These are phyloP conservation scores for Catharus bicknelli DNA, from an alignment of 2,113 vertebrate genomes.

Conservation along the genomic window DNA sequence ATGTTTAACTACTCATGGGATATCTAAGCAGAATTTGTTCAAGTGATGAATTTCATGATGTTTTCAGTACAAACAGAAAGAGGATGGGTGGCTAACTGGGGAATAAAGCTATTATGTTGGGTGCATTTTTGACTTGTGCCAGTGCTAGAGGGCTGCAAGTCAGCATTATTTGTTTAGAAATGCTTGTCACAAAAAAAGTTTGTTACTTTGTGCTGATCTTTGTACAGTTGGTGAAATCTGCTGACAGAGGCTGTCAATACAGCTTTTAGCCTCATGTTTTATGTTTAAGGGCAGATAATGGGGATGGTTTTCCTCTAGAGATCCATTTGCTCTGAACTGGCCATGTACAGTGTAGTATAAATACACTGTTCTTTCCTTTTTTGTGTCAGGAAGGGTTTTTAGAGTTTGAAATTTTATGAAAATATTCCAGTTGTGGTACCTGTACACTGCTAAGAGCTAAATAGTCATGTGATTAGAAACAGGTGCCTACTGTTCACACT, in stretches of 20 bases:
- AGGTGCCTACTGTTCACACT: background rate
- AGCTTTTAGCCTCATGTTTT: slow-evolving; percentile 10
- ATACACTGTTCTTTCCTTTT: background rate
- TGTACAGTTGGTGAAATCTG: slow-evolving; percentile 34
- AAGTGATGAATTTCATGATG: background rate
- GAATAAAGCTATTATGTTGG: slow-evolving; percentile 16
- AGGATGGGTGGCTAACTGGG: slow-evolving; percentile 23
- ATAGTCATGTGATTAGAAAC: background rate
- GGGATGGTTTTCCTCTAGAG: background rate
- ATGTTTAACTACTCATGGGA: background rate
- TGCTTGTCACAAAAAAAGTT: slow-evolving; percentile 58
- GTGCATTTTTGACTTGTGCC: slow-evolving; percentile 33
- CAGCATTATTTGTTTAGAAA: slow-evolving; percentile 55
- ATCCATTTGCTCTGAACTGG: background rate
- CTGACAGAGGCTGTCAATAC: slow-evolving; percentile 25
- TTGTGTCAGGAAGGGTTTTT: background rate
- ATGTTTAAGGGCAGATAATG: slow-evolving; percentile 9
- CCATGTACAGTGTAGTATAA: background rate
- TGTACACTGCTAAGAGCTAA: background rate
- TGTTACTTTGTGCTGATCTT: slow-evolving; percentile 53
- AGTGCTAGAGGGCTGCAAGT: background rate
- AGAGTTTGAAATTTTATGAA: background rate
- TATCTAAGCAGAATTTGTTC: background rate
- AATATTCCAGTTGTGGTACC: background rate
- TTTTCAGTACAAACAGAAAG: slow-evolving; percentile 26